Percentiles rank a stretch among this genome's conserved stretches.
phyloP scores from a whole-genome alignment of 1,140 invertebrate species.

The Drosophila albomicans region DNA sequence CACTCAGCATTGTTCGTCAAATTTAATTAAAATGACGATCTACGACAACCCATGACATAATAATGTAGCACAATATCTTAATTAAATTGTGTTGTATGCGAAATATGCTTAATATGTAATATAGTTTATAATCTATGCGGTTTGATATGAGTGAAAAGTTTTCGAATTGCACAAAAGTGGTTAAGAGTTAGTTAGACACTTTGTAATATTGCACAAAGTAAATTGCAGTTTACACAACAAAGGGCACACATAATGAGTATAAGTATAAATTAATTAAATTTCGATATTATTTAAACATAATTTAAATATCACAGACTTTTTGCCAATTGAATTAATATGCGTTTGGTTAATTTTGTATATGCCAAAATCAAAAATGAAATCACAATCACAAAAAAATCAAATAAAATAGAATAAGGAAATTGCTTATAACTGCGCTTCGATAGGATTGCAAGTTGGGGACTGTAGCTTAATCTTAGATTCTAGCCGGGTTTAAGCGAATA shows the following conservation, averaged over 20 bases:
- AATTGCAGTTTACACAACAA: constrained; percentile 56
- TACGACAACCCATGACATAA: constrained; percentile 33
- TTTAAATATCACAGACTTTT: constrained; percentile 82
- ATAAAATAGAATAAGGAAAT: constrained; percentile 21
- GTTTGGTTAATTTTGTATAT: constrained; percentile 66
- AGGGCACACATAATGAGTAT: constrained; percentile 31
- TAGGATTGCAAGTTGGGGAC: background rate
- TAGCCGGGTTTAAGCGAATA: constrained; percentile 44
- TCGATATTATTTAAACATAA: constrained; percentile 69
- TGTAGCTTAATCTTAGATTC: constrained; percentile 32
- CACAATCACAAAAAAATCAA: constrained; percentile 1
- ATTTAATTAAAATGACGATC: constrained; percentile 9
- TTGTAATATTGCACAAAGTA: constrained; percentile 74
- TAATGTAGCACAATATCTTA: constrained; percentile 62
- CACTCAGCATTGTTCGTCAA: constrained; percentile 13
- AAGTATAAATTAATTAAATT: constrained; percentile 67
- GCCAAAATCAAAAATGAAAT: constrained; percentile 40
- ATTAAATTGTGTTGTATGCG: constrained; percentile 39
- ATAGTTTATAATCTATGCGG: constrained; percentile 46
- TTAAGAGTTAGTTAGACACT: constrained; percentile 62
- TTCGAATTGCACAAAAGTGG: constrained; percentile 64
- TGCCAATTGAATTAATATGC: constrained; percentile 78
- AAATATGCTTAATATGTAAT: constrained; percentile 51
- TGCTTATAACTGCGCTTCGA: constrained; percentile 10
- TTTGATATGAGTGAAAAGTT: constrained; percentile 74